A percentile compares a stretch with the other conserved stretches of the same genome.
Conservation (phyloP, 2,113 vertebrate genomes). For the Labrus mixtus region DNA sequence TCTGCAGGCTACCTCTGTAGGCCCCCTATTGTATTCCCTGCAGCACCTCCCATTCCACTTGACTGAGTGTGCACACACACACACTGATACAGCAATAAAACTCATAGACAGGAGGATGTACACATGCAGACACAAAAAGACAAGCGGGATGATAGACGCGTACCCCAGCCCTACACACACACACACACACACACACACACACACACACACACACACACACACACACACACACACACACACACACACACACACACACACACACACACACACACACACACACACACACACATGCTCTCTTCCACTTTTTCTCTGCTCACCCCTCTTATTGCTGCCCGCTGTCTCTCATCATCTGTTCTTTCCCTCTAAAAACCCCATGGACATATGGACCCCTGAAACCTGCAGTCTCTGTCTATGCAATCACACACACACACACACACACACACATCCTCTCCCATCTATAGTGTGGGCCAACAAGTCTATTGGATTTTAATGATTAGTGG, state of each 20-base stretch:
- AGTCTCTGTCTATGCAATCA: slow-evolving; percentile 48
- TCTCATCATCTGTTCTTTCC: slow-evolving; percentile 78
- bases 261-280: too few species aligned
- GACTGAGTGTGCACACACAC: slow-evolving; percentile 63
- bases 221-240: too few species aligned
- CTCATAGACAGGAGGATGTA: slow-evolving; percentile 60
- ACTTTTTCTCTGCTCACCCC: slow-evolving; percentile 39
- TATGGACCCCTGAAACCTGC: slow-evolving; percentile 78
- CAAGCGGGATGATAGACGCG: slow-evolving; percentile 51
- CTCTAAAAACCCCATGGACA: slow-evolving; percentile 75
- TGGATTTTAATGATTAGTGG: slow-evolving; percentile 78
- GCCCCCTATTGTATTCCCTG: slow-evolving; percentile 81
- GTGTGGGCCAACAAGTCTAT: slow-evolving; percentile 71
- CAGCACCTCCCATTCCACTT: slow-evolving; percentile 81
- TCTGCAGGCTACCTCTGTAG: slow-evolving; percentile 74
- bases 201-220: not conserved
- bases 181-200: slow-evolving; percentile 4
- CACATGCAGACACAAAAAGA: slow-evolving; percentile 61
- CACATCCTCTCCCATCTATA: slow-evolving; percentile 39
- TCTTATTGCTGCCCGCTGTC: slow-evolving; percentile 63
- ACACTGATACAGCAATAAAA: slow-evolving; percentile 57
- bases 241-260: too few species aligned
- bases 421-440: slow-evolving; percentile 32
- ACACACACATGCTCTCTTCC: not conserved
- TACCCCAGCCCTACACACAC: slow-evolving; percentile 24